phyloP scores from a whole-genome alignment of 2,888 invertebrate species.

The Cetonia aurata region DNA sequence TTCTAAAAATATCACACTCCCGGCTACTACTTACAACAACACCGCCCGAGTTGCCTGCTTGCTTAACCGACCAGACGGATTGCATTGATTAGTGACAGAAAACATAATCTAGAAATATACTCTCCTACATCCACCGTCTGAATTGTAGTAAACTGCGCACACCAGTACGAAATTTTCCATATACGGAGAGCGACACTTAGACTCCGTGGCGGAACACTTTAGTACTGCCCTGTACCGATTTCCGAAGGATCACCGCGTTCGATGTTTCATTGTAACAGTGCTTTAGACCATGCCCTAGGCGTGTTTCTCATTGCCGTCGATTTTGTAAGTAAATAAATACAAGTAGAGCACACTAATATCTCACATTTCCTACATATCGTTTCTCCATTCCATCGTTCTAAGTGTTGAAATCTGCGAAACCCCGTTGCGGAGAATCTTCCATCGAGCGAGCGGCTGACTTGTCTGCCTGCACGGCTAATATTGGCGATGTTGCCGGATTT shows the following conservation, averaged over 20 bases:
- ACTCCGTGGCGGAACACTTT: slow-evolving; percentile 27
- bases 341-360: slow-evolving; percentile 7
- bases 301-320: slow-evolving; percentile 39
- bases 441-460: slow-evolving; percentile 13
- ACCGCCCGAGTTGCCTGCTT: slow-evolving; percentile 44
- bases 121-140: slow-evolving; percentile 13
- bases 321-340: slow-evolving; percentile 41
- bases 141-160: slow-evolving; percentile 22
- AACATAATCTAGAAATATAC: slow-evolving; percentile 40
- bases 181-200: slow-evolving; percentile 16
- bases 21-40: slow-evolving; percentile 39
- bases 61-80: slow-evolving; percentile 47
- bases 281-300: slow-evolving; percentile 42
- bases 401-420: not conserved
- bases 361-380: not conserved
- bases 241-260: slow-evolving; percentile 22
- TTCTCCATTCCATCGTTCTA: not conserved
- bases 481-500: slow-evolving; percentile 28
- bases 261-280: slow-evolving; percentile 42
- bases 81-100: slow-evolving; percentile 56
- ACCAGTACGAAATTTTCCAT: slow-evolving; percentile 30
- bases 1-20: slow-evolving; percentile 63
- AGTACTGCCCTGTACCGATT: slow-evolving; percentile 34
- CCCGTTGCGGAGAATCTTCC: not conserved
- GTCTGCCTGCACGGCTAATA: slow-evolving; percentile 20